Base-by-base conservation (phyloP, 2,888 invertebrate genomes). In the Alloscopus bannaensis region DNA sequence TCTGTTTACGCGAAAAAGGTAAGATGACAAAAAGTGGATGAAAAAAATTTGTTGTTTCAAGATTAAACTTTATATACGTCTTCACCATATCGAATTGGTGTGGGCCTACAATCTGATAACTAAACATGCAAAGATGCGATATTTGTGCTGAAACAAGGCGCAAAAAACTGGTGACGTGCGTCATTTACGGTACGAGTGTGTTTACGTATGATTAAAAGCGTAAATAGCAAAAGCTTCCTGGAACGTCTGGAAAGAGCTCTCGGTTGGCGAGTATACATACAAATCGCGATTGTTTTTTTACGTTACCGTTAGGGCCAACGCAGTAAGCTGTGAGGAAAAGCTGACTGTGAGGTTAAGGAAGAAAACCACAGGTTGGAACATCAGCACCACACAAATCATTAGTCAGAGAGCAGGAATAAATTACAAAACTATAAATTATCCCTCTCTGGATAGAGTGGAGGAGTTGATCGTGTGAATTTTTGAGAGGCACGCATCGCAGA, bases 391-490 rank as follows among this genome's bases (percentile, higher is more conserved):
- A 36, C 13, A 36, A 36, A 36, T 36, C 36, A 36, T 36, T 36
- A 36, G 36, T 36, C 36, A 36, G 36, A 36, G 6, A 36, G 36
- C 36, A 13, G 6, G 6, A 36, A 6, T 8, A 36, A 8, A 36
- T 36, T 8, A 36, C 36, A 36, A 13, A 6, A 36, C 6, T 36
- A 8, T 36, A 6, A 36, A 36, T 8, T 36, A 36, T 6, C 36
- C 6, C 6, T 36, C 13, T 36, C 6, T 36, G 6, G 8, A 13
- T 36, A 36, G 13, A 36, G 6, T 36, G 13, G 6, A 6, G 6
- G 36, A 36, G 13, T 8, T 13, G 36, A 69, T 42, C 69, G 69
- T 69, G 69, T 59, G 69, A 69, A 69, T 69, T 69, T 69, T 57
- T 55, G 55, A 55, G 47, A 6, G 11, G 11, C 36, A 6, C 13